Base-by-base conservation (phyloP, 2,888 invertebrate genomes). In the Tuberolachnus salignus region DNA sequence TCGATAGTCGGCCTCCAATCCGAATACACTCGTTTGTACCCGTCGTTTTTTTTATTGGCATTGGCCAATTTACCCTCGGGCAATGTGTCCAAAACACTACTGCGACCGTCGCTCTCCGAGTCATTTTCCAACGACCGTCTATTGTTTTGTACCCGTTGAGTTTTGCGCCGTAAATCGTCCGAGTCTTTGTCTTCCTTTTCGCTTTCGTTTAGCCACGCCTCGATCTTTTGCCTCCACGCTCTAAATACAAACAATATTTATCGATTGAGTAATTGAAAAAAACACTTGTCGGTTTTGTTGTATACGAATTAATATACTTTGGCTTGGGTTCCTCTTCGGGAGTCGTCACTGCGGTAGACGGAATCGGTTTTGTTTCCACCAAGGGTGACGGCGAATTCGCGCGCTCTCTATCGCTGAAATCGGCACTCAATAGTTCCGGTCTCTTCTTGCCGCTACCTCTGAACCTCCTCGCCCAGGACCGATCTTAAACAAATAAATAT, bases 151-250 rank as follows among this genome's bases (percentile, higher is more conserved):
- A 91, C 87, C 82, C 91, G 89, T 83, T 90, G 88, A 75, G 89
- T 87, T 84, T 90, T 89, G 84, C 90, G 88, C 83, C 89, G 89
- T 83, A 90, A 89, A 82, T 91, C 88, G 83, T 92, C 91, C 82
- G 89, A 91, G 82, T 90, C 89, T 83, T 90, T 90, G 85, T 93
- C 94, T 84, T 91, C 93, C 84, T 90, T 91, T 85, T 94, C 94
- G 87, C 93, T 94, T 80, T 94, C 93, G 83, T 94, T 91, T 82
- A 95, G 87, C 95, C 95, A 95, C 9, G 93, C 93, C 86, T 95
- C 94, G 84, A 95, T 95, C 85, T 95, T 94, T 85, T 94, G 93
- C 69, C 92, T 88, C 94, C 94, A 94, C 84, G 94, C 94, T 86
- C 92, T 92, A 42, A 51, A 57, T n/a, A 57, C 8, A 46, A 16